Percentiles rank a stretch among this genome's conserved stretches.
phyloP scores from a whole-genome alignment of 2,113 vertebrate species.

The Brachirus orientalis region DNA sequence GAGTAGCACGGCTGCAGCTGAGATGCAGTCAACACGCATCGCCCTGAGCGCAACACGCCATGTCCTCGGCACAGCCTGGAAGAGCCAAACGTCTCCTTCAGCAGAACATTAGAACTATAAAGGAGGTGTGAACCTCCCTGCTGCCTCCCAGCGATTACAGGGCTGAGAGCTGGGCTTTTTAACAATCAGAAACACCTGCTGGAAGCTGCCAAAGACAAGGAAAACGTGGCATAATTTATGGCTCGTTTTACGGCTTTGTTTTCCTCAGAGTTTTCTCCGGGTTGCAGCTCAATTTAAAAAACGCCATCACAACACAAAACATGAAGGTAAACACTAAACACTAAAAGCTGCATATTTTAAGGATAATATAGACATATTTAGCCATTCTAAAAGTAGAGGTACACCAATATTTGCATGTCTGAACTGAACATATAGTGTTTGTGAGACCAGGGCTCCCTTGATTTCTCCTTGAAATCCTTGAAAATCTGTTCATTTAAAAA shows the following conservation, averaged over 20 bases:
- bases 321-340: not conserved
- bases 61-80: not conserved
- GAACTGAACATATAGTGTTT: no score
- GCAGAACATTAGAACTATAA: not conserved
- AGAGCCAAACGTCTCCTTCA: not conserved
- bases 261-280: not conserved
- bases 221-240: not conserved
- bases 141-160: not conserved
- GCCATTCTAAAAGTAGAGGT: not conserved
- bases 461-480: no score
- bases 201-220: not conserved
- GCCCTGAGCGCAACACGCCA: slow-evolving; percentile 5
- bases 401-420: no score
- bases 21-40: not conserved
- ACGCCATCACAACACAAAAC: not conserved
- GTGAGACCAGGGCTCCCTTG: no score
- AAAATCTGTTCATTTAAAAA: no score
- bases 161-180: not conserved
- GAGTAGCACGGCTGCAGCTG: not conserved
- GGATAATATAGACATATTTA: not conserved
- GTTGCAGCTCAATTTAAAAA: no score
- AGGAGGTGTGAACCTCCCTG: not conserved
- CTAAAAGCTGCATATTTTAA: not conserved
- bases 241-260: not conserved
- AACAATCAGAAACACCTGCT: slow-evolving; percentile 1